phyloP scores from a whole-genome alignment of 2,888 invertebrate genomes.

The Tipula confusa region DNA sequence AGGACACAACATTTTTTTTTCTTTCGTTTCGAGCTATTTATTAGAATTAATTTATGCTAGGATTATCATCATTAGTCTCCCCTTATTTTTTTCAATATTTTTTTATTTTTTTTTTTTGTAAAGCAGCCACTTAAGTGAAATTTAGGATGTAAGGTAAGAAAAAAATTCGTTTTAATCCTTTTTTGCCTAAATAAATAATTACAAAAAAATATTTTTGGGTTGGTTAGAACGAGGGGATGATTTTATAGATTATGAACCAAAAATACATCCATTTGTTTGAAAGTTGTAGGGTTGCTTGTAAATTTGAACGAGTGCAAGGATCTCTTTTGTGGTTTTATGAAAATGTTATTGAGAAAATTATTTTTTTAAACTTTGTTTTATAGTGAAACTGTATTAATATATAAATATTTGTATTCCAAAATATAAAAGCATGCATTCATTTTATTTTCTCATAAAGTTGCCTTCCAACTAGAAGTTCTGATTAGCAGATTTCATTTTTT shows the following conservation, averaged over 20 bases:
- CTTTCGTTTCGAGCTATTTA: background rate
- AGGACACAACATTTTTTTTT: background rate
- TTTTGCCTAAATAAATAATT: conserved; percentile 25
- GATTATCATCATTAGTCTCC: background rate
- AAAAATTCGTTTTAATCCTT: background rate
- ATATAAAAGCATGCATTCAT: too few relatives aligned
- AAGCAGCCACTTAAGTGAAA: background rate
- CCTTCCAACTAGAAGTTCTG: too few relatives aligned
- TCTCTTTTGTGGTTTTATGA: background rate
- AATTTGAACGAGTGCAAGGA: background rate
- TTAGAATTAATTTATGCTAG: background rate
- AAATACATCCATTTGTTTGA: background rate
- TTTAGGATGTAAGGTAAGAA: background rate
- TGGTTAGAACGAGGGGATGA: background rate
- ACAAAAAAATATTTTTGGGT: background rate
- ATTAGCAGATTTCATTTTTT: too few relatives aligned
- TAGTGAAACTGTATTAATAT: too few relatives aligned
- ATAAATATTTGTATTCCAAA: too few relatives aligned
- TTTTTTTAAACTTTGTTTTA: too few relatives aligned
- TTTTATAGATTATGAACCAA: background rate
- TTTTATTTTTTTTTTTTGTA: background rate
- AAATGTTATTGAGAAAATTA: too few relatives aligned
- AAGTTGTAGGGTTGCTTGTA: background rate
- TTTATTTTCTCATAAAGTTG: too few relatives aligned
- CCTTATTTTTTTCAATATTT: background rate